A percentile compares a stretch with the other conserved stretches of the same genome.
These are phyloP conservation scores for Stigmatopora nigra DNA, from an alignment of 2,113 vertebrate species.

Conservation along the genomic window DNA sequence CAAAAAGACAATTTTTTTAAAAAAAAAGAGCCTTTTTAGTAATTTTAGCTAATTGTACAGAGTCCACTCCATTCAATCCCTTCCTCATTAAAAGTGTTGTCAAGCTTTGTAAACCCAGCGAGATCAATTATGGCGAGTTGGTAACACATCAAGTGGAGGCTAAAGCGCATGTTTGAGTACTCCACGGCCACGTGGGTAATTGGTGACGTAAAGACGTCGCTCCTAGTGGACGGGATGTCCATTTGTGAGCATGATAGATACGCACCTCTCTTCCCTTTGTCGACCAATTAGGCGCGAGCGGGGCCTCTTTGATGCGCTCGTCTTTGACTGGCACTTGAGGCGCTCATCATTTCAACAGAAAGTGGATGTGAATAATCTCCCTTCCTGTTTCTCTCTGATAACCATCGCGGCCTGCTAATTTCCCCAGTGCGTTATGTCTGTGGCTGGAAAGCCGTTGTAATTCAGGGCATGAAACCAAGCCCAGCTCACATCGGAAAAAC, in stretches of 20 bases:
- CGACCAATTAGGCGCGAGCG: constrained; percentile 41
- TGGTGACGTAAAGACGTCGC: constrained; percentile 28
- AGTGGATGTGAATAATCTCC: constrained; percentile 57
- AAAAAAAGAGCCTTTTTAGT: neutral
- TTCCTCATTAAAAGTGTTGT: constrained; percentile 48
- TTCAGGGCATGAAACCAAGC: constrained; percentile 46
- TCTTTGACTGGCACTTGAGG: constrained; percentile 56
- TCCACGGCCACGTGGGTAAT: constrained; percentile 40
- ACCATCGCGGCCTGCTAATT: constrained; percentile 48
- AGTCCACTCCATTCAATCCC: constrained; percentile 12
- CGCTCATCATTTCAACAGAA: constrained; percentile 51
- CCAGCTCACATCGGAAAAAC: constrained; percentile 30
- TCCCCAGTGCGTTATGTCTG: constrained; percentile 54
- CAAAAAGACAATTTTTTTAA: neutral
- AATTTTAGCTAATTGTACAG: constrained; percentile 3
- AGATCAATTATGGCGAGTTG: constrained; percentile 57
- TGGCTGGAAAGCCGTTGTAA: constrained; percentile 56
- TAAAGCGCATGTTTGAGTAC: constrained; percentile 34
- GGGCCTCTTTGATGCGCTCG: constrained; percentile 5
- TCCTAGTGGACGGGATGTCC: constrained; percentile 19
- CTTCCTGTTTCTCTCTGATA: constrained; percentile 43
- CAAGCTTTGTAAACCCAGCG: constrained; percentile 39
- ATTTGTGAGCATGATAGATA: constrained; percentile 20
- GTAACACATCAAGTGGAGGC: constrained; percentile 40
- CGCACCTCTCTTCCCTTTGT: constrained; percentile 25